Conservation (phyloP, 2,797 vertebrate species). For the Artibeus jamaicensis region DNA sequence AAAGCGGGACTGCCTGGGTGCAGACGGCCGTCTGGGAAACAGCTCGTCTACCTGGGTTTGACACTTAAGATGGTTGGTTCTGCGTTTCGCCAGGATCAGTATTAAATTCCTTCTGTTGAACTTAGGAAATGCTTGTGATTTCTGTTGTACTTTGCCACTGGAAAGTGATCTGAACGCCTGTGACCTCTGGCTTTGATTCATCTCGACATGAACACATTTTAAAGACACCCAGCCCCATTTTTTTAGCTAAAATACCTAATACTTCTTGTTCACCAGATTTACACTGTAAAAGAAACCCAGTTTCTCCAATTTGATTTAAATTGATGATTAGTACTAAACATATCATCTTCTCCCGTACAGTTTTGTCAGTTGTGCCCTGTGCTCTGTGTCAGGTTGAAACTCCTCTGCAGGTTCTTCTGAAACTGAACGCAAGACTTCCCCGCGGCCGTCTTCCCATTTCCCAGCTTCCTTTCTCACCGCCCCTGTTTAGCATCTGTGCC, state of each 20-base stretch:
- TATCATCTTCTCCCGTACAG: not conserved
- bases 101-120: slow-evolving; percentile 70
- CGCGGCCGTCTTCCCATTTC: not conserved
- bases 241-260: slow-evolving; percentile 38
- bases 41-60: not conserved
- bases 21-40: slow-evolving; percentile 49
- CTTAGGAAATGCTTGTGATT: slow-evolving; percentile 74
- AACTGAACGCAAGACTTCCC: not conserved
- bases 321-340: not conserved
- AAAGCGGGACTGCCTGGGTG: slow-evolving; percentile 4
- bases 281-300: slow-evolving; percentile 34
- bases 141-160: slow-evolving; percentile 71
- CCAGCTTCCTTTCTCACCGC: not conserved
- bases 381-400: not conserved
- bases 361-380: not conserved
- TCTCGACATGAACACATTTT: slow-evolving; percentile 71
- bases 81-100: slow-evolving; percentile 74
- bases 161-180: slow-evolving; percentile 67
- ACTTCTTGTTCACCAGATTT: slow-evolving; percentile 59
- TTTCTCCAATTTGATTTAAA: not conserved
- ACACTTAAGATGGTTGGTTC: slow-evolving; percentile 38
- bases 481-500: not conserved
- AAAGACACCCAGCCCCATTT: slow-evolving; percentile 45
- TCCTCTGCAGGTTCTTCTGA: not conserved
- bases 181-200: slow-evolving; percentile 76